Conservation (phyloP, 2,113 vertebrate species). For the Antigone vipio region DNA sequence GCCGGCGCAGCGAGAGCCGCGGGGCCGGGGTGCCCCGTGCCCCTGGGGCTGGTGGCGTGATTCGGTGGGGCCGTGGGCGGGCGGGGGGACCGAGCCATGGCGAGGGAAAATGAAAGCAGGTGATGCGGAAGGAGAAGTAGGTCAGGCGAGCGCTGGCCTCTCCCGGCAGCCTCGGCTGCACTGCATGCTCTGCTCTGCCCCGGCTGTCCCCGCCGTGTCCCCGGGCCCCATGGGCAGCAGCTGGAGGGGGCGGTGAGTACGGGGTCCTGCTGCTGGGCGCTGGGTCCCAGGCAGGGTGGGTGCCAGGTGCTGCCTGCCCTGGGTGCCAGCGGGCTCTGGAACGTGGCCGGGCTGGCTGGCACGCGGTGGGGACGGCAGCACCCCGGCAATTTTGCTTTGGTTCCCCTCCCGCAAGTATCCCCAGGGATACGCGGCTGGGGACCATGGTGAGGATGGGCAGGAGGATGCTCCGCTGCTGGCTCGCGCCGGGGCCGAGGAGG, state of each 20-base stretch:
- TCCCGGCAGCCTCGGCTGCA: slow-evolving; percentile 6
- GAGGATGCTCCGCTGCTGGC: background rate
- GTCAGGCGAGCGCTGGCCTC: slow-evolving; percentile 57
- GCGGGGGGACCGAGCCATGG: background rate
- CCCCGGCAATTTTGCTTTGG: background rate
- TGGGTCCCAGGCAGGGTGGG: background rate
- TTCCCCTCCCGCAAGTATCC: background rate
- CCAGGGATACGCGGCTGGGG: background rate
- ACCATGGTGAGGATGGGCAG: background rate
- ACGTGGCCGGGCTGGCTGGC: background rate
- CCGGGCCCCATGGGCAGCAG: background rate
- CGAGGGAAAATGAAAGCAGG: slow-evolving; percentile 62
- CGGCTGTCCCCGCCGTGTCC: background rate
- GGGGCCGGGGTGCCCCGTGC: background rate
- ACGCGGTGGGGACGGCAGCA: fast-evolving
- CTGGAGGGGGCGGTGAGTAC: background rate
- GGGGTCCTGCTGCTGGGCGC: background rate
- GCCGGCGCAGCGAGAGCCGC: background rate
- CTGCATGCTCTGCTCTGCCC: background rate
- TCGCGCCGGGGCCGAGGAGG: background rate
- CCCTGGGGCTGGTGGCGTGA: background rate
- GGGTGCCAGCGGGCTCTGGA: background rate
- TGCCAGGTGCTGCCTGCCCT: background rate
- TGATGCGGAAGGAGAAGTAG: slow-evolving; percentile 67
- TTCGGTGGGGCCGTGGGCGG: background rate